phyloP scores from a whole-genome alignment of 1,140 invertebrate genomes.

The Hesperophylax magnus region DNA sequence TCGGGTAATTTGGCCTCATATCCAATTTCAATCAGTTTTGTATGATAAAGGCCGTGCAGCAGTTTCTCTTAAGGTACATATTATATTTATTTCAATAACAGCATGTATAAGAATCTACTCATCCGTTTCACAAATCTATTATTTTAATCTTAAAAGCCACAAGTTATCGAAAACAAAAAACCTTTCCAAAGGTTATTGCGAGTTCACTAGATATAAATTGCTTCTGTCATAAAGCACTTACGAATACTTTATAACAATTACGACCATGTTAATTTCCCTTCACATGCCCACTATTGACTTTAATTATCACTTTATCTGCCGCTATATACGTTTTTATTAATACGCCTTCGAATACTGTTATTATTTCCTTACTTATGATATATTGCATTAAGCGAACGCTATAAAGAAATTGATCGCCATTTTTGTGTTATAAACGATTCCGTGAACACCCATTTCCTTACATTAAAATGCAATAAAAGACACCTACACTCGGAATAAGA shows the following conservation, averaged over 20 bases:
- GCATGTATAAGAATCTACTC: too few species aligned
- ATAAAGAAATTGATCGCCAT: slow-evolving; percentile 38
- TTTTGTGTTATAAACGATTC: slow-evolving; percentile 22
- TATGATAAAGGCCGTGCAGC: too few species aligned
- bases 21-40: too few species aligned
- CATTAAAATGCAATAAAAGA: slow-evolving; percentile 40
- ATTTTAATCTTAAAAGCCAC: neutral
- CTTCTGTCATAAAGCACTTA: neutral
- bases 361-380: slow-evolving; percentile 6
- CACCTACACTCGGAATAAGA: slow-evolving; percentile 20
- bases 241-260: neutral
- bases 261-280: neutral
- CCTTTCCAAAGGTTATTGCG: neutral
- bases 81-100: too few species aligned
- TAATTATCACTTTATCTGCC: neutral
- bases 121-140: neutral
- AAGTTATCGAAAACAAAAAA: neutral
- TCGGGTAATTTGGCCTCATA: too few species aligned
- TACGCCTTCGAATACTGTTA: neutral
- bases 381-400: slow-evolving; percentile 9
- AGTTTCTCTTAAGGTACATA: too few species aligned
- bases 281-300: neutral
- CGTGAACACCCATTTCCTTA: slow-evolving; percentile 30
- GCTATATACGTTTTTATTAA: neutral
- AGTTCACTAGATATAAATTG: slow-evolving; percentile 18